Evolutionary conservation across 1,140 invertebrate species (phyloP), one percentile per base, ranked within the genome.

Genomic region (Saccostrea glomerata): DNA sequence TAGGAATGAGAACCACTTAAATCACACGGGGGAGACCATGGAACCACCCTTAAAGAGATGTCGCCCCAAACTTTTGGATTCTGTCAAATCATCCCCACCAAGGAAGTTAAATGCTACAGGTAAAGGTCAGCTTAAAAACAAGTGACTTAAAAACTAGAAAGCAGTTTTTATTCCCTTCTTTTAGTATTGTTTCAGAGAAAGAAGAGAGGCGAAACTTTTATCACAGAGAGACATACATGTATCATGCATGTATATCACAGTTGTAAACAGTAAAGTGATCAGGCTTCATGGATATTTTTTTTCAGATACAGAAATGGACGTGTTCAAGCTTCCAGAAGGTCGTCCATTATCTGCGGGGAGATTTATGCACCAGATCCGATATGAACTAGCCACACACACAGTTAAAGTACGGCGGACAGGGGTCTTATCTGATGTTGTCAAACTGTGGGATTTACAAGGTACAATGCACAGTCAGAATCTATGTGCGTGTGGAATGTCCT

Each of bases 341-440:
- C 87, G 91, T 85, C 90, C 91, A 9, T 82, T 92, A n/a, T 84
- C 90, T 17, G 85, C 86, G 0, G 84, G 86, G 30, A 84, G 88
- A 47, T 58, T 56, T 87, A 86, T n/a, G 73, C 87, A 23, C 91
- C 91, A 20, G 92, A 77, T 77, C 15, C 11, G 90, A 47, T 96
- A 96, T 93, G 96, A 96, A 89, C 91, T 96, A 84, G 96, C 96
- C 0, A 96, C 95, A 25, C 96, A 96, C 92, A 95, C 95, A 25
- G 96, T 96, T 7, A 95, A 95, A 91, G 95, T 96, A 4, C 90
- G 95, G 25, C 92, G 95, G 47, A 96, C 95, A 47, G 96, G 96
- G 6, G 94, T 95, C 30, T 90, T 96, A 40, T 91, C 95, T 20
- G 95, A 96, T 90, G 95, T 96, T 20, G 93, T 95, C 90, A 94